These are phyloP conservation scores for Trichogramma dendrolimi DNA, from an alignment of 2,888 invertebrate genomes.

Conservation along the genomic window DNA sequence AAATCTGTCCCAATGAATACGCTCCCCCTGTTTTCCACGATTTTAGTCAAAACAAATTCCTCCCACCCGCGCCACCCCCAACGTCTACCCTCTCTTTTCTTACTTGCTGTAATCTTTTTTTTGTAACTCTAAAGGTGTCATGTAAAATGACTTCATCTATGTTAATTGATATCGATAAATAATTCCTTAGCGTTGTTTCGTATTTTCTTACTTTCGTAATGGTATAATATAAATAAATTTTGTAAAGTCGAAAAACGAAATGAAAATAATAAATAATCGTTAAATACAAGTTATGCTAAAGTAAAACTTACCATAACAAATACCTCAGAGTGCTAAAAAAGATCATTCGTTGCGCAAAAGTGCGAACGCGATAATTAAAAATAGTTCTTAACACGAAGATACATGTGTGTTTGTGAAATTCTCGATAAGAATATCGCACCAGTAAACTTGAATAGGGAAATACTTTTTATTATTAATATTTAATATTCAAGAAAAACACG, in stretches of 20 bases:
- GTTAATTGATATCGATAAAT: slow-evolving; percentile 44
- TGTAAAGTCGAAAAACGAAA: slow-evolving; percentile 43
- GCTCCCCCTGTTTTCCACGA: slow-evolving; percentile 30
- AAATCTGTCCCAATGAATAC: slow-evolving; percentile 37
- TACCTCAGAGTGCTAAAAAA: too few species aligned
- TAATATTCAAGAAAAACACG: slow-evolving; percentile 15
- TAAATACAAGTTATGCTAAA: slow-evolving; percentile 39
- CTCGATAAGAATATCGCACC: slow-evolving; percentile 26
- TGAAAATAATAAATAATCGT: slow-evolving; percentile 40
- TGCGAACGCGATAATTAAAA: slow-evolving; percentile 25
- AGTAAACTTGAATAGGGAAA: slow-evolving; percentile 17
- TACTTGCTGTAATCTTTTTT: slow-evolving; percentile 10
- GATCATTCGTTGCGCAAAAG: too few species aligned
- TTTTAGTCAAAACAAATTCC: slow-evolving; percentile 18
- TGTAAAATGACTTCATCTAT: slow-evolving; percentile 44
- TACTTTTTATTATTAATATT: slow-evolving; percentile 20
- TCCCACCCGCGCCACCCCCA: slow-evolving; percentile 21
- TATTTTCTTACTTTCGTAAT: slow-evolving; percentile 51
- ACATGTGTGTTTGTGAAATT: slow-evolving; percentile 36
- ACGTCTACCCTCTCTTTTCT: too few species aligned
- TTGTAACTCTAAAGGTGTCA: slow-evolving; percentile 35
- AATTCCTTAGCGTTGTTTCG: slow-evolving; percentile 50
- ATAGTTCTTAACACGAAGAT: slow-evolving; percentile 21
- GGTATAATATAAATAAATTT: slow-evolving; percentile 44
- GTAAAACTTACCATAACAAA: slow-evolving; percentile 9